Conservation (phyloP, 1,140 invertebrate genomes). For the Theocolax elegans region DNA sequence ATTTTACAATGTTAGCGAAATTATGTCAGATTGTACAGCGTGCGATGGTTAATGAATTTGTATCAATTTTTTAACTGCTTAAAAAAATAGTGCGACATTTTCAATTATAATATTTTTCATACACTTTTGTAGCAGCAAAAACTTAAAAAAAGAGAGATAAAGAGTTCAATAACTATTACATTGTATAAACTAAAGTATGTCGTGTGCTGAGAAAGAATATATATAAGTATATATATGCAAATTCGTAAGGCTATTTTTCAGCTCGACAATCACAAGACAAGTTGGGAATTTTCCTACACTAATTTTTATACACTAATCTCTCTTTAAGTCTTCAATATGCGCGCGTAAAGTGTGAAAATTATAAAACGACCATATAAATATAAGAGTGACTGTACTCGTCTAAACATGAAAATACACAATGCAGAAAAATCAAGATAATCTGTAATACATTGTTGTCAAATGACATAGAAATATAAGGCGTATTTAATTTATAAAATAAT, state of each 20-base stretch:
- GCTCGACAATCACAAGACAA: conserved; percentile 32
- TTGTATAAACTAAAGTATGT: no score
- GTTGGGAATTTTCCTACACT: conserved; percentile 30
- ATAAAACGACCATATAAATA: conserved; percentile 26
- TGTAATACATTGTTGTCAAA: conserved; percentile 18
- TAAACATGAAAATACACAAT: background rate
- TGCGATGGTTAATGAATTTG: background rate
- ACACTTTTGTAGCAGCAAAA: conserved; percentile 6
- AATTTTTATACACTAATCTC: conserved; percentile 29
- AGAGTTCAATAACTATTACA: background rate
- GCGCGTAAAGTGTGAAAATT: background rate
- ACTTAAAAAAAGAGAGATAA: background rate
- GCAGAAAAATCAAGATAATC: conserved; percentile 4
- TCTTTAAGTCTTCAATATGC: background rate
- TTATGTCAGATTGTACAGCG: conserved; percentile 18
- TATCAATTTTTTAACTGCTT: conserved; percentile 5
- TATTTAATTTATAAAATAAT: conserved; percentile 36
- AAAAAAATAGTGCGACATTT: conserved; percentile 11
- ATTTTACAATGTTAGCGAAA: background rate
- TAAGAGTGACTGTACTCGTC: background rate
- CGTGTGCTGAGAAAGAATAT: background rate
- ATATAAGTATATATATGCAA: conserved; percentile 20
- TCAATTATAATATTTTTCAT: conserved; percentile 10
- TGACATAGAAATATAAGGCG: conserved; percentile 3
- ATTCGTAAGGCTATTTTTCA: conserved; percentile 29